These are phyloP conservation scores for Galaxias olidus DNA, from an alignment of 2,797 vertebrate genomes.

Conservation along the genomic window DNA sequence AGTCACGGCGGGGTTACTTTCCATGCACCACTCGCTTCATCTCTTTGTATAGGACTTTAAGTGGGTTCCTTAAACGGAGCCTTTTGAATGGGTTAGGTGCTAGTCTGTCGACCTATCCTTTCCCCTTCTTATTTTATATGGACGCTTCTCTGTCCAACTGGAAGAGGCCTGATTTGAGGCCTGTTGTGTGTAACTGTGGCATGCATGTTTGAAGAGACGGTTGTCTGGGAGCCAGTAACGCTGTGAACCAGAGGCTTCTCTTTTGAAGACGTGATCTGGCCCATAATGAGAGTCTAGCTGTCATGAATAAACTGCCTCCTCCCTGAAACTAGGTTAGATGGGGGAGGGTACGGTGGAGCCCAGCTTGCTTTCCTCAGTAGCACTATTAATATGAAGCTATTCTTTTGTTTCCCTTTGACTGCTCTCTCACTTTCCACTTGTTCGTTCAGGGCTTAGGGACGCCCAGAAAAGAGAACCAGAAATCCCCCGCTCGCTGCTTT, in stretches of 20 bases:
- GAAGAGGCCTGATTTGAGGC: background rate
- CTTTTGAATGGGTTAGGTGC: no score
- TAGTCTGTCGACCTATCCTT: no score
- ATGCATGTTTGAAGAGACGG: constrained; percentile 4
- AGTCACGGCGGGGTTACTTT: background rate
- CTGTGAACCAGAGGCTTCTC: background rate
- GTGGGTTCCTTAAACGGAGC: no score
- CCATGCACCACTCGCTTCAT: background rate
- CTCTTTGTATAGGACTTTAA: background rate
- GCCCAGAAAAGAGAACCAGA: constrained; percentile 4
- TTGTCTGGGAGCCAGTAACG: background rate
- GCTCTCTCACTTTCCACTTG: background rate
- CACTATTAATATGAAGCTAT: background rate
- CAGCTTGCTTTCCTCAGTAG: constrained; percentile 13
- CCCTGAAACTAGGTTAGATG: constrained; percentile 18
- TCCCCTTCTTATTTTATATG: no score
- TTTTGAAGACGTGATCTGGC: background rate
- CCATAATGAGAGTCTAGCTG: constrained; percentile 12
- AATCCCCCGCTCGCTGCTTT: background rate
- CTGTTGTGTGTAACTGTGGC: constrained; percentile 1
- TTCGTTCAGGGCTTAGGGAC: constrained; percentile 10
- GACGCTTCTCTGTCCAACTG: no score
- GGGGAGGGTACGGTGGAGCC: background rate
- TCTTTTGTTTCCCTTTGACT: constrained; percentile 5
- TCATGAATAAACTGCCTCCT: constrained; percentile 3